Percentiles rank a stretch among this genome's conserved stretches.
phyloP scores from a whole-genome alignment of 92 coral and sea anemone species.

The Bergia puertoricense region DNA sequence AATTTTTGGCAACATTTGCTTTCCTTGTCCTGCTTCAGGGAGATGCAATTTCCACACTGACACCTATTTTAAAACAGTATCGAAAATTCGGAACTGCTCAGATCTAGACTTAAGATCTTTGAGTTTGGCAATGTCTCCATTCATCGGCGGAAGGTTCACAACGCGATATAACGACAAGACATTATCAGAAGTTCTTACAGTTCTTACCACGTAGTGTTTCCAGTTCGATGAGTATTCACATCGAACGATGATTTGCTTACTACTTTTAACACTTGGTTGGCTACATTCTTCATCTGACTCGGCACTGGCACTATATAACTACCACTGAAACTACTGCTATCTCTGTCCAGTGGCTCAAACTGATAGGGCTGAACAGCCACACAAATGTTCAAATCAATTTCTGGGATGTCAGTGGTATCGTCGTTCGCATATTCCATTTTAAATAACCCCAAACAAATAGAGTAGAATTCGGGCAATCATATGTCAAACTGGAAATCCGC shows the following conservation, averaged over 20 bases:
- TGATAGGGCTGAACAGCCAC: conserved; percentile 25
- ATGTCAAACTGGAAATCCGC: conserved; percentile 6
- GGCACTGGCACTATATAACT: not conserved
- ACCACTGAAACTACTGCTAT: not conserved
- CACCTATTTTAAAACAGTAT: conserved; percentile 31
- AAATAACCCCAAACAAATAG: conserved; percentile 1
- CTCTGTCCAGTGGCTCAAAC: conserved; percentile 18
- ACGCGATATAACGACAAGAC: conserved; percentile 27
- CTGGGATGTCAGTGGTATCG: conserved; percentile 26
- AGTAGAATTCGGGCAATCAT: conserved; percentile 11
- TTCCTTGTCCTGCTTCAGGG: conserved; percentile 33
- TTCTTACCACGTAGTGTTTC: conserved; percentile 14
- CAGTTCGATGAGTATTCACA: conserved; percentile 17
- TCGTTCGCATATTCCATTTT: conserved; percentile 19
- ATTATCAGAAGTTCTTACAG: conserved; percentile 31
- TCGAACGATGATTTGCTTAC: conserved; percentile 19
- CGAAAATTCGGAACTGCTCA: conserved; percentile 30
- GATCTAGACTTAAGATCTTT: conserved; percentile 25
- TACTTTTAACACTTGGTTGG: conserved; percentile 12
- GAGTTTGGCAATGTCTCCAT: not conserved
- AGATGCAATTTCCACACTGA: conserved; percentile 36
- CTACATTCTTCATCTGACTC: conserved; percentile 31
- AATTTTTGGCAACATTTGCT: conserved; percentile 24
- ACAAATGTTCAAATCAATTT: conserved; percentile 11
- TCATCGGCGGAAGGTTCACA: conserved; percentile 31